A percentile compares a stretch with the other conserved stretches of the same genome.
These are phyloP conservation scores for Chanos chanos DNA, from an alignment of 2,797 vertebrate genomes.

Conservation along the genomic window DNA sequence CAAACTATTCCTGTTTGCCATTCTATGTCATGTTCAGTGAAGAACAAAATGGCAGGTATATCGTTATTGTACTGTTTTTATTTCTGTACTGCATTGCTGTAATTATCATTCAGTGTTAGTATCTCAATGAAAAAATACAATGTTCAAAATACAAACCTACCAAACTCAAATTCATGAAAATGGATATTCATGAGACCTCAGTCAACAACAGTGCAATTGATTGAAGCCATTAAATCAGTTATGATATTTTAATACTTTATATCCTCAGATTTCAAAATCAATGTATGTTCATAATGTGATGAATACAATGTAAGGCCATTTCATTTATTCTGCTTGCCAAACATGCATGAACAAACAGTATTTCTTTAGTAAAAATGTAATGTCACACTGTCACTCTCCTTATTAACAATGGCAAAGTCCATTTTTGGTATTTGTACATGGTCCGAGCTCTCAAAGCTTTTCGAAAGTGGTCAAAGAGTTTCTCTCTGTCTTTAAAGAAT, in stretches of 20 bases:
- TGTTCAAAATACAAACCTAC: conserved; percentile 48
- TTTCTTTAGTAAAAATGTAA: conserved; percentile 10
- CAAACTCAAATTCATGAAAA: conserved; percentile 52
- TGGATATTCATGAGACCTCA: conserved; percentile 37
- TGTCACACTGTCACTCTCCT: conserved; percentile 24
- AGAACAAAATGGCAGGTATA: conserved; percentile 37
- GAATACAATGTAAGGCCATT: conserved; percentile 4
- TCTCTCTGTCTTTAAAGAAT: too few species aligned
- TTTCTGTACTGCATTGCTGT: conserved; percentile 28
- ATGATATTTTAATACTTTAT: conserved; percentile 30
- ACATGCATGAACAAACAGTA: conserved; percentile 62
- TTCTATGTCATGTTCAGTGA: conserved; percentile 20
- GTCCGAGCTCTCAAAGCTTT: too few species aligned
- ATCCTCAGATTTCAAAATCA: background rate
- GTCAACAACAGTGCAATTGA: conserved; percentile 23
- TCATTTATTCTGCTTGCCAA: conserved; percentile 59
- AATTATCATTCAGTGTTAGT: conserved; percentile 26
- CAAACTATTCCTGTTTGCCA: conserved; percentile 46
- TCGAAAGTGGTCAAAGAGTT: too few species aligned
- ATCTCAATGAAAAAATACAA: conserved; percentile 22
- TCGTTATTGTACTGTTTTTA: conserved; percentile 22
- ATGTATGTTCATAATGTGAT: background rate
- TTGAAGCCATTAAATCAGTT: conserved; percentile 37
- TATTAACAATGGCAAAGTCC: conserved; percentile 35
- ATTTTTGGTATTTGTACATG: too few species aligned